Conservation (phyloP, 1,140 invertebrate species). For the Drosophila erecta region DNA sequence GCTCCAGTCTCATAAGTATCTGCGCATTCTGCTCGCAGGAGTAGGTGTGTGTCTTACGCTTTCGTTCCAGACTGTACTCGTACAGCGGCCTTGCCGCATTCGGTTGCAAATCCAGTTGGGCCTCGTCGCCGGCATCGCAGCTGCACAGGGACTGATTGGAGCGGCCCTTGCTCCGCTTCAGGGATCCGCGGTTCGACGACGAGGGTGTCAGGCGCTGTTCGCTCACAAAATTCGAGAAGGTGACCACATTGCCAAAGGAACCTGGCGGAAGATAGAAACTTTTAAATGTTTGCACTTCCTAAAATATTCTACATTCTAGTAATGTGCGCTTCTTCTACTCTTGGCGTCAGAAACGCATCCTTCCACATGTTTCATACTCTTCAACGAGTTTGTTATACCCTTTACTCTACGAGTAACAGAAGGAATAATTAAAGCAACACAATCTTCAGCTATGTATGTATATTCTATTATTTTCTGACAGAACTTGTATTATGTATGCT, state of each 20-base stretch:
- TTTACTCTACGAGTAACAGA: too few relatives aligned
- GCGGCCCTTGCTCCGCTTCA: conserved; percentile 79
- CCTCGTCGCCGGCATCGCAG: conserved; percentile 78
- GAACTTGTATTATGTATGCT: too few relatives aligned
- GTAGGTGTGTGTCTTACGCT: conserved; percentile 81
- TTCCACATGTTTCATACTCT: too few relatives aligned
- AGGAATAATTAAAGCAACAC: too few relatives aligned
- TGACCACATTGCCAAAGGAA: conserved; percentile 66
- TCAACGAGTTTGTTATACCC: too few relatives aligned
- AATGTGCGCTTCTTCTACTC: too few relatives aligned
- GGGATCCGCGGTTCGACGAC: conserved; percentile 71
- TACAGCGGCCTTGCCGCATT: conserved; percentile 76
- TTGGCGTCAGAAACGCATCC: too few relatives aligned
- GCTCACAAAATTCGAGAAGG: conserved; percentile 74
- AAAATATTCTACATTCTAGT: too few relatives aligned
- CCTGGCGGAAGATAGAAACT: not conserved
- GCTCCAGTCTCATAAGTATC: conserved; percentile 83
- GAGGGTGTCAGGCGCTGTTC: conserved; percentile 61
- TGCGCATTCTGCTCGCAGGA: conserved; percentile 84
- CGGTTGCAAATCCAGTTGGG: conserved; percentile 75
- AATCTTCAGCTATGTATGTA: too few relatives aligned
- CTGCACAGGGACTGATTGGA: conserved; percentile 83
- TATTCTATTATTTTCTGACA: too few relatives aligned
- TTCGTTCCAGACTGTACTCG: conserved; percentile 81
- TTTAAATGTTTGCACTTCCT: not conserved